These are phyloP conservation scores for Spodoptera frugiperda DNA, from an alignment of 1,140 invertebrate genomes.

Conservation along the genomic window DNA sequence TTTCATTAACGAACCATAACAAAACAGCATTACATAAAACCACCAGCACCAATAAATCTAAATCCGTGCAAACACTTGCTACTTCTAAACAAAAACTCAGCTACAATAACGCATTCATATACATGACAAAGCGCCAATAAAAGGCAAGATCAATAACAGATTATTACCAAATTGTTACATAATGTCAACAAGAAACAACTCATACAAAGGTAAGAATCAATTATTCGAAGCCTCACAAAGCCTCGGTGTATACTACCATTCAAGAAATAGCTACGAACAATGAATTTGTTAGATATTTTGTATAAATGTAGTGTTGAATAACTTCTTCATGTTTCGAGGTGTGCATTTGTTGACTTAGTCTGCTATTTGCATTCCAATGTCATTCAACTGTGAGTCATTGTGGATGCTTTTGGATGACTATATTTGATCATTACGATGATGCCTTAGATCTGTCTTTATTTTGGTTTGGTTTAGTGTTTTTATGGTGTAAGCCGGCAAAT, in stretches of 20 bases:
- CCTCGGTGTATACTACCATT: slow-evolving; percentile 32
- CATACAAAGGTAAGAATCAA: slow-evolving; percentile 48
- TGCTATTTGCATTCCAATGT: too few relatives aligned
- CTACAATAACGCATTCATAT: slow-evolving; percentile 16
- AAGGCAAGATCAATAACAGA: slow-evolving; percentile 48
- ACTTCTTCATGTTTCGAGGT: background rate
- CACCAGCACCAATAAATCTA: background rate
- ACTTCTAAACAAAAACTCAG: slow-evolving; percentile 15
- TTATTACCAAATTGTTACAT: slow-evolving; percentile 52
- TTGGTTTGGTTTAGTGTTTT: too few relatives aligned
- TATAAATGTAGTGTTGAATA: slow-evolving; percentile 5
- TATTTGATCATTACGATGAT: too few relatives aligned
- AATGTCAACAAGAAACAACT: slow-evolving; percentile 52
- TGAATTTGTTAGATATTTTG: slow-evolving; percentile 34
- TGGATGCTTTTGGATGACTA: too few relatives aligned
- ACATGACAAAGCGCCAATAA: slow-evolving; percentile 22
- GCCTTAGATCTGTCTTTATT: too few relatives aligned
- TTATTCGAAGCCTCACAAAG: slow-evolving; percentile 53
- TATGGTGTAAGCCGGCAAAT: too few relatives aligned
- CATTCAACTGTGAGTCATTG: too few relatives aligned
- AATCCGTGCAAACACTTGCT: background rate
- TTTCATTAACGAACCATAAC: too few relatives aligned
- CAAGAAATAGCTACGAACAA: slow-evolving; percentile 43
- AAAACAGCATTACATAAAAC: too few relatives aligned
- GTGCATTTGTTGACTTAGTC: background rate